Conservation (phyloP, 2,113 vertebrate species). For the Archilochus colubris region DNA sequence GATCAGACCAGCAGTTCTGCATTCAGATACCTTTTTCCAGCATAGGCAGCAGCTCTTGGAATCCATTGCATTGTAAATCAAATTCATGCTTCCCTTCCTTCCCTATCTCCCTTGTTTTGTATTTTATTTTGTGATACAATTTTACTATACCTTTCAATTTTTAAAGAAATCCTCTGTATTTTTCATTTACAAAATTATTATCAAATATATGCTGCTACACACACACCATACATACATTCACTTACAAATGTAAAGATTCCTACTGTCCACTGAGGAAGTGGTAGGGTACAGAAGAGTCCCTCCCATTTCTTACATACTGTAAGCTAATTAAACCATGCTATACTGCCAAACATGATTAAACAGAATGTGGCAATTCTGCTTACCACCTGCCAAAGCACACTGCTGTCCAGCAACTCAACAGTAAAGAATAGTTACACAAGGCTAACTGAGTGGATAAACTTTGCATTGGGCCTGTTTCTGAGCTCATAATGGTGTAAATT, state of each 20-base stretch:
- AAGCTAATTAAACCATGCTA: slow-evolving; percentile 71
- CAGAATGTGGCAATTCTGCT: slow-evolving; percentile 48
- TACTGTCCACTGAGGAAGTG: slow-evolving; percentile 26
- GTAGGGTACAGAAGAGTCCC: slow-evolving; percentile 39
- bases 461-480: neutral
- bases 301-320: slow-evolving; percentile 52
- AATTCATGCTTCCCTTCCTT: slow-evolving; percentile 33
- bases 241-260: slow-evolving; percentile 65
- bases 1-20: slow-evolving; percentile 28
- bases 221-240: slow-evolving; percentile 9
- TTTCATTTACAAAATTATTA: slow-evolving; percentile 78
- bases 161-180: slow-evolving; percentile 76
- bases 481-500: neutral
- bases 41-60: slow-evolving; percentile 42
- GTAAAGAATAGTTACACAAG: neutral
- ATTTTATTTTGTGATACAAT: slow-evolving; percentile 72
- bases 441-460: neutral
- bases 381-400: neutral
- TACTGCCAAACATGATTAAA: slow-evolving; percentile 57
- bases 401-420: neutral
- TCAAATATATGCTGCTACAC: slow-evolving; percentile 77
- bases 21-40: slow-evolving; percentile 64
- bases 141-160: slow-evolving; percentile 71
- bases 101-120: slow-evolving; percentile 28
- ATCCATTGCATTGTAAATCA: slow-evolving; percentile 67